Evolutionary conservation across 1,140 invertebrate species (phyloP).

Genomic region (Leptonema lineaticorne): DNA sequence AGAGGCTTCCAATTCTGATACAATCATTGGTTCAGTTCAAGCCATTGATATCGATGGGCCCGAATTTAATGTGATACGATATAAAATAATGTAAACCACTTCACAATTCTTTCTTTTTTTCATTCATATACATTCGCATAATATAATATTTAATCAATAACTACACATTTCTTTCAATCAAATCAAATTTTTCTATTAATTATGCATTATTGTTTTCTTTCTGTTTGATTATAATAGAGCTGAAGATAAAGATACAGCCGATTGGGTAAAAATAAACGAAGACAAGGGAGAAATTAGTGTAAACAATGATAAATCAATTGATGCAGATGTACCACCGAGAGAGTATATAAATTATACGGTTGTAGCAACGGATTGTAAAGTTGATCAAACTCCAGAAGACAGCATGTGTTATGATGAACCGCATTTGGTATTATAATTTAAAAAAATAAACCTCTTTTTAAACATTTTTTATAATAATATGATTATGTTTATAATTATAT

Average conservation of each 20-base stretch:
- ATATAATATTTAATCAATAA: too few relatives aligned
- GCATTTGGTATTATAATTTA: too few relatives aligned
- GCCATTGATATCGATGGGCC: constrained; percentile 60
- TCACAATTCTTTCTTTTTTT: constrained; percentile 20
- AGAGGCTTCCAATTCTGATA: constrained; percentile 48
- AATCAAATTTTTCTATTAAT: too few relatives aligned
- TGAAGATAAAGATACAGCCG: constrained; percentile 45
- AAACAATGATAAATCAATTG: constrained; percentile 47
- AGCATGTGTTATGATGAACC: constrained; percentile 45
- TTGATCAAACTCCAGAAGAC: constrained; percentile 39
- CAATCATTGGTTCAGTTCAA: constrained; percentile 52
- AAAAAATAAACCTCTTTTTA: neutral
- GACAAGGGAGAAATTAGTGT: constrained; percentile 52
- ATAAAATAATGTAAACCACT: constrained; percentile 43
- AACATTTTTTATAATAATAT: neutral
- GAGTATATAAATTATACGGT: constrained; percentile 53
- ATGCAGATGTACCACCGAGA: constrained; percentile 52
- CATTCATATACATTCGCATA: too few relatives aligned
- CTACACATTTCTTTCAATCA: too few relatives aligned
- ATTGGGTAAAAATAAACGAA: constrained; percentile 51
- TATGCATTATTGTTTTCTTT: too few relatives aligned
- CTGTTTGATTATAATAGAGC: too few relatives aligned
- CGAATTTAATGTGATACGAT: constrained; percentile 52
- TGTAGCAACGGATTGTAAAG: constrained; percentile 50
- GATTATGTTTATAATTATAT: neutral